Evolutionary conservation across 2,888 invertebrate genomes (phyloP), one percentile per base, ranked within the genome.

Genomic region (Celastrina argiolus): DNA sequence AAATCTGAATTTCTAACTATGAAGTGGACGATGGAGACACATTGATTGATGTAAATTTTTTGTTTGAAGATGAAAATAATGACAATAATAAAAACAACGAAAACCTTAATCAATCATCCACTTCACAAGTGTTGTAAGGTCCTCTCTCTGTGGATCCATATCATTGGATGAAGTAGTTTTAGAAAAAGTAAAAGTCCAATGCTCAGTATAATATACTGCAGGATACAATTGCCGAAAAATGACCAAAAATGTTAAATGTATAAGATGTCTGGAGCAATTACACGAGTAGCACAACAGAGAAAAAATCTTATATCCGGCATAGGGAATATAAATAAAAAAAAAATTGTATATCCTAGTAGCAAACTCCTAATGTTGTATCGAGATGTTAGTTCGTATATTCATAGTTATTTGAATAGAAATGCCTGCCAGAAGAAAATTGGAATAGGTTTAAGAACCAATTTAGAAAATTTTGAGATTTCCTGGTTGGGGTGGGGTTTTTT

Each of bases 181-280:
- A 10, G 68, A 69, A 64, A 69, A 64, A 69, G 36, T 68, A n/a
- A 42, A 56, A 22, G 68, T 69, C 0, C 69, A 70, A 3, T 65
- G 51, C 16, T 69, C 69, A 16, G 69, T 67, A 8, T n/a, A n/a
- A n/a, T 68, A 70, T 56, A 65, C 68, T 18, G 69, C 69, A 22
- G 70, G 69, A 7, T 69, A 69, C 31, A 56, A 69, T 34, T 67
- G 65, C 16, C 65, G 68, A 41, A 67, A 69, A 66, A 59, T 69
- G 10, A 63, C 63, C 7, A 63, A 65, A 63, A 59, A 56, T 59
- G 28, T 64, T 61, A 68, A 68, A 14, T 70, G 69, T 61, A 34
- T 16, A 10, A 56, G 1, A 8, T 67, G 65, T 14, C 12, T 16
- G 56, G 51, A 68, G 58, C 67, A n/a, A 18, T 45, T 31, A 64